A percentile compares a stretch with the other conserved stretches of the same genome.
Conservation (phyloP, 2,797 vertebrate species). For the Gymnodraco acuticeps region DNA sequence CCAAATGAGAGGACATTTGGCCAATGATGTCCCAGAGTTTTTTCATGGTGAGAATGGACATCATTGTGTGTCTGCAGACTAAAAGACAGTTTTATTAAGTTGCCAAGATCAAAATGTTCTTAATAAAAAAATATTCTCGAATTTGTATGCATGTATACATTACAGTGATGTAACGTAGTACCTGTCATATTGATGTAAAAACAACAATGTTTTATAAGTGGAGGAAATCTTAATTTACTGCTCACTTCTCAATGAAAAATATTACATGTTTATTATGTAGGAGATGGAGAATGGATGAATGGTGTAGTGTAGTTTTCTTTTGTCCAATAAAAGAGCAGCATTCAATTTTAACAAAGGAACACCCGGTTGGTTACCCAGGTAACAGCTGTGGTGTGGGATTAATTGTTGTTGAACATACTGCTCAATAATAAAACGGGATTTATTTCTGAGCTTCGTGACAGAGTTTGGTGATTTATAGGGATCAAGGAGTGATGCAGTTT, state of each 20-base stretch:
- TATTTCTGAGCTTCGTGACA: not conserved
- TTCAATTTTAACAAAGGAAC: slow-evolving; percentile 50
- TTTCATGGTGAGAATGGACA: slow-evolving; percentile 52
- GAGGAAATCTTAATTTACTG: not conserved
- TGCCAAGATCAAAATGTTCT: slow-evolving; percentile 18
- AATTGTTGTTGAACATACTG: not conserved
- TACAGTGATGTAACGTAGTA: not conserved
- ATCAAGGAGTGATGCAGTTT: not conserved
- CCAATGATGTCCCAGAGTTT: slow-evolving; percentile 75
- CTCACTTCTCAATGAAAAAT: not conserved
- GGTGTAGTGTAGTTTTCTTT: not conserved
- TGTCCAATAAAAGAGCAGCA: slow-evolving; percentile 47
- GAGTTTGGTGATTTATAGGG: not conserved
- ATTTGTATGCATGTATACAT: not conserved
- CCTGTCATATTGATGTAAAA: not conserved
- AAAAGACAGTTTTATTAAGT: slow-evolving; percentile 36
- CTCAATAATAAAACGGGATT: not conserved
- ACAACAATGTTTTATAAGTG: not conserved
- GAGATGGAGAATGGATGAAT: not conserved
- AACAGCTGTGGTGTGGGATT: slow-evolving; percentile 33
- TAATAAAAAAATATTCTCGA: not conserved
- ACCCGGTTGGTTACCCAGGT: slow-evolving; percentile 65
- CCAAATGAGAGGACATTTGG: slow-evolving; percentile 66
- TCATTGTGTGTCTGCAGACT: slow-evolving; percentile 38
- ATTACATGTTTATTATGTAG: not conserved